A percentile compares a stretch with the other conserved stretches of the same genome.
Evolutionary conservation across 2,797 vertebrate species (phyloP).

Genomic region (Helostoma temminkii): DNA sequence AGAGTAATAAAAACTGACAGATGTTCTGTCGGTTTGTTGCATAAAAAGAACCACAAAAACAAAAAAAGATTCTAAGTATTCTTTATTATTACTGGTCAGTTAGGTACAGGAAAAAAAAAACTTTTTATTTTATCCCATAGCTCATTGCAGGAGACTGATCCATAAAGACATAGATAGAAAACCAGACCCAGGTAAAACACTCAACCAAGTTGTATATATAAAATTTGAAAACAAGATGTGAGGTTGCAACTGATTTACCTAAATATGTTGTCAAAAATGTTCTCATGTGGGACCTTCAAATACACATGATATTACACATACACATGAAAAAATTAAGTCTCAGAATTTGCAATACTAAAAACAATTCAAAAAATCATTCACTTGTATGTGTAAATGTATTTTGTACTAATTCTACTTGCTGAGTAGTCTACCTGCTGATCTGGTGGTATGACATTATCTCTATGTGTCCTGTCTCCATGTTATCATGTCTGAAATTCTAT

Average conservation of each 20-base stretch:
- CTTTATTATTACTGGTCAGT: conserved; percentile 77
- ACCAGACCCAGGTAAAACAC: conserved; percentile 66
- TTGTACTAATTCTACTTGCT: background rate
- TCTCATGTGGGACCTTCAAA: conserved; percentile 35
- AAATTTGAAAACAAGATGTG: conserved; percentile 46
- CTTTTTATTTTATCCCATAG: conserved; percentile 62
- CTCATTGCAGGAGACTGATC: conserved; percentile 64
- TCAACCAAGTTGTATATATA: conserved; percentile 34
- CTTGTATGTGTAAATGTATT: conserved; percentile 2
- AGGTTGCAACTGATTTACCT: conserved; percentile 29
- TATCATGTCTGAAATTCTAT: conserved; percentile 57
- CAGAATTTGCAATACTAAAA: conserved; percentile 62
- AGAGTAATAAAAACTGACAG: background rate
- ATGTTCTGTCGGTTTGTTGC: background rate
- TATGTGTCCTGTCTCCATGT: conserved; percentile 61
- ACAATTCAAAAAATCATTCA: conserved; percentile 44
- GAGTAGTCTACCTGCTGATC: conserved; percentile 32
- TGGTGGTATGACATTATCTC: conserved; percentile 56
- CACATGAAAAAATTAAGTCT: conserved; percentile 41
- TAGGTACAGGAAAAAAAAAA: conserved; percentile 68
- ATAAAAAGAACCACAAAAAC: background rate
- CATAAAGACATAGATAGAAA: conserved; percentile 60
- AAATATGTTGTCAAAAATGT: too few species aligned
- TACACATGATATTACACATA: too few species aligned
- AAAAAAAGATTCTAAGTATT: conserved; percentile 53